Evolutionary conservation across 2,797 vertebrate genomes (phyloP), one percentile per base, ranked within the genome.

Genomic region (Antrozous pallidus): DNA sequence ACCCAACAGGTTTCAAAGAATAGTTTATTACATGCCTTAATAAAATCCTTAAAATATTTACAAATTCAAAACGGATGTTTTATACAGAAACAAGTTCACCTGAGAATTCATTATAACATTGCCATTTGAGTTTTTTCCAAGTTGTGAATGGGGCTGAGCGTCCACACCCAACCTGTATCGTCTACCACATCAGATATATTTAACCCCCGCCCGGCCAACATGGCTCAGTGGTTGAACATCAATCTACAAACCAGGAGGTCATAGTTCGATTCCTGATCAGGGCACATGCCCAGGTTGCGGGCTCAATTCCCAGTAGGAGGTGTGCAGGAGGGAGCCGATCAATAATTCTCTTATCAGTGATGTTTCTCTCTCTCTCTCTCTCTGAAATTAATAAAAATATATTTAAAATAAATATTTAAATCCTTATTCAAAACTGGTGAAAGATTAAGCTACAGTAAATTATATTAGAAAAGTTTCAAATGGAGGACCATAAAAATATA

Each of bases 11-110:
- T 93, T 93, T 97, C 96, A 96, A 97, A 97, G 96, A 97, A 97
- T 84, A 93, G 88, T 98, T 98, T 97, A 97, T 97, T 98, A 98
- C 98, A 98, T 98, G 98, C 98, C 96, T 97, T 98, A 97, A 98
- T 95, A 96, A 97, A 97, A 97, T 95, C 95, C 88, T 96, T 96
- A 96, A 98, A 98, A 97, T 98, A 98, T 97, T 97, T 98, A 98
- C 97, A 98, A 94, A 97, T 98, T 97, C 95, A 98, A 98, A 98
- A 98, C 93, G 0, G 90, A 88, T 97, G 96, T 95, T 98, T 97
- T 88, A 93, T 97, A 96, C 97, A 86, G 88, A 87, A 88, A 97
- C 87, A 96, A 93, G 91, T 97, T 98, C 98, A 98, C 98, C 98
- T 98, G 98, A 98, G 98, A 98, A 97, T 97, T 97, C 91, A 94